Conservation (phyloP, 2,113 vertebrate species). For the Lepus timidus region DNA sequence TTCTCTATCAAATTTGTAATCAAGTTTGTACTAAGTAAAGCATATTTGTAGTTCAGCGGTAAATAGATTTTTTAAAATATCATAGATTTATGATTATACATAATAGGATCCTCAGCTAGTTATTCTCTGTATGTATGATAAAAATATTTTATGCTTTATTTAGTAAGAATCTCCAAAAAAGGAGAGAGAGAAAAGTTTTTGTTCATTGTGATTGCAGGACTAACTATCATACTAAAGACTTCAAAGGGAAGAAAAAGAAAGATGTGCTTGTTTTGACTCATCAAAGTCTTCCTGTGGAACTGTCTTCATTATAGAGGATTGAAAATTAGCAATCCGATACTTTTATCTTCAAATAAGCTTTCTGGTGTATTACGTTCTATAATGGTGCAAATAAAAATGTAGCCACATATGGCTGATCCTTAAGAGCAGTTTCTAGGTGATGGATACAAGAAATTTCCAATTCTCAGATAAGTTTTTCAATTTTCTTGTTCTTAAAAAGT, state of each 20-base stretch:
- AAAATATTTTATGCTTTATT: neutral
- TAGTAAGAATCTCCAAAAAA: conserved; percentile 23
- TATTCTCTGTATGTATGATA: conserved; percentile 27
- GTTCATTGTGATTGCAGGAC: neutral
- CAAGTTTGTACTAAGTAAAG: neutral
- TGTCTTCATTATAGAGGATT: conserved; percentile 8
- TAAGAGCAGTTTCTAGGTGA: neutral
- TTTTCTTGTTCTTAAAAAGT: conserved; percentile 54
- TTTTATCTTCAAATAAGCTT: conserved; percentile 31
- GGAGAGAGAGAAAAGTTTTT: neutral
- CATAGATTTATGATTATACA: neutral
- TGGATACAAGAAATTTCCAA: conserved; percentile 40
- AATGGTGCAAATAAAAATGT: conserved; percentile 36
- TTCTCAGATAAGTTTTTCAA: conserved; percentile 51
- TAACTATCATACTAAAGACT: neutral
- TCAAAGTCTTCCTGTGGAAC: conserved; percentile 38
- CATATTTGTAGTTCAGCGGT: conserved; percentile 18
- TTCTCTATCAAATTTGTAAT: neutral
- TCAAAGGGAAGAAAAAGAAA: conserved; percentile 5
- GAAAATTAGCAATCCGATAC: conserved; percentile 12
- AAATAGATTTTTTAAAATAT: conserved; percentile 6
- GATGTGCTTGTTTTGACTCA: neutral
- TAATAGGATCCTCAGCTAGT: neutral
- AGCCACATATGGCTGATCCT: neutral
- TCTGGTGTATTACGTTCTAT: neutral